Percentiles rank a stretch among this genome's conserved stretches.
Conservation (phyloP, 2,113 vertebrate genomes). For the Anguilla rostrata region DNA sequence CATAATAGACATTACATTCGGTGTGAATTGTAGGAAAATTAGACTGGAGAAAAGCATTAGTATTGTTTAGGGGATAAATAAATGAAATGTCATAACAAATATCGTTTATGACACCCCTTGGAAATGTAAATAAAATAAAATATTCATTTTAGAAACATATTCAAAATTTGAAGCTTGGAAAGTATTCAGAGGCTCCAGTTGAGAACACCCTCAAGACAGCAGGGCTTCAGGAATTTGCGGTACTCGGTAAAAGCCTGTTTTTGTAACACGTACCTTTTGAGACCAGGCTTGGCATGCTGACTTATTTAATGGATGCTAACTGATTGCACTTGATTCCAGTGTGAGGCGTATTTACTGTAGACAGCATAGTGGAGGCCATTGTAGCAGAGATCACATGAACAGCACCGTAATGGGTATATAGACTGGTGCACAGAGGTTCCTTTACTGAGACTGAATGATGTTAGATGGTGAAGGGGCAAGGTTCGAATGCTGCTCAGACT, state of each 20-base stretch:
- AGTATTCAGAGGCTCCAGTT: neutral
- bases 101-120: no score
- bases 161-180: neutral
- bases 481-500: neutral
- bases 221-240: neutral
- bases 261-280: neutral
- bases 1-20: no score
- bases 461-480: neutral
- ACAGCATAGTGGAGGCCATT: neutral
- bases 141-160: no score
- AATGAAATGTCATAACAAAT: no score
- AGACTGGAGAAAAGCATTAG: no score
- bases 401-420: neutral
- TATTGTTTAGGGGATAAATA: no score
- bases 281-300: neutral
- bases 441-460: neutral
- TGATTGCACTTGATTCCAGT: conserved; percentile 52
- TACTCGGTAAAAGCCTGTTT: neutral
- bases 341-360: conserved; percentile 31
- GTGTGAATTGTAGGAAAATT: no score
- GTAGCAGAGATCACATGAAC: neutral
- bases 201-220: neutral
- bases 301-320: conserved; percentile 37
- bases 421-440: neutral
- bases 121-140: no score